Conservation (phyloP, 1,140 invertebrate genomes). For the Cyclina sinensis region DNA sequence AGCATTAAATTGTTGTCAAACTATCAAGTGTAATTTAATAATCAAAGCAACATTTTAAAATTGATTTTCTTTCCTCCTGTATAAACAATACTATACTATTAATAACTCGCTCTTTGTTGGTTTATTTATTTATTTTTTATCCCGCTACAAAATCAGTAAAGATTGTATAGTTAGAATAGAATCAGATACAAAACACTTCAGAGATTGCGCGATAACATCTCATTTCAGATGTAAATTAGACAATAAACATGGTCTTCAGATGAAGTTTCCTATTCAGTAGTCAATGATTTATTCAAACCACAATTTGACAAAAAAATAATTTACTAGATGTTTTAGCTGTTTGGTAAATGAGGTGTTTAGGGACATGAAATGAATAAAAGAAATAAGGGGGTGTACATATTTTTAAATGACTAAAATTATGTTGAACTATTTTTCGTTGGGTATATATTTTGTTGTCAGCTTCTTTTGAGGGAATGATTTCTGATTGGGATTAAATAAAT, state of each 20-base stretch:
- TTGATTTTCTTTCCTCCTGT: too few species aligned
- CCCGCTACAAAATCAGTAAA: constrained; percentile 22
- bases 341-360: neutral
- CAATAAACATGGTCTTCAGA: neutral
- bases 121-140: constrained; percentile 14
- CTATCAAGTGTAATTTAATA: too few species aligned
- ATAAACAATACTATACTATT: too few species aligned
- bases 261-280: constrained; percentile 17
- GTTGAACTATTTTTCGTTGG: too few species aligned
- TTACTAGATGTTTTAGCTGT: neutral
- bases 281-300: constrained; percentile 17
- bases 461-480: too few species aligned
- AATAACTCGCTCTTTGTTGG: neutral
- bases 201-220: constrained; percentile 22
- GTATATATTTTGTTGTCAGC: too few species aligned
- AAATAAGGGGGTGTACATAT: neutral
- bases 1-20: too few species aligned
- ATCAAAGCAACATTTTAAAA: too few species aligned
- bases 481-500: too few species aligned
- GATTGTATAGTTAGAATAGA: neutral
- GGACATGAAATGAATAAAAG: neutral
- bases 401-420: neutral
- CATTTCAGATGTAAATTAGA: constrained; percentile 37
- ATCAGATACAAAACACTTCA: constrained; percentile 30
- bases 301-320: constrained; percentile 26